These are phyloP conservation scores for Volucella inanis DNA, from an alignment of 2,888 invertebrate species.

Conservation along the genomic window DNA sequence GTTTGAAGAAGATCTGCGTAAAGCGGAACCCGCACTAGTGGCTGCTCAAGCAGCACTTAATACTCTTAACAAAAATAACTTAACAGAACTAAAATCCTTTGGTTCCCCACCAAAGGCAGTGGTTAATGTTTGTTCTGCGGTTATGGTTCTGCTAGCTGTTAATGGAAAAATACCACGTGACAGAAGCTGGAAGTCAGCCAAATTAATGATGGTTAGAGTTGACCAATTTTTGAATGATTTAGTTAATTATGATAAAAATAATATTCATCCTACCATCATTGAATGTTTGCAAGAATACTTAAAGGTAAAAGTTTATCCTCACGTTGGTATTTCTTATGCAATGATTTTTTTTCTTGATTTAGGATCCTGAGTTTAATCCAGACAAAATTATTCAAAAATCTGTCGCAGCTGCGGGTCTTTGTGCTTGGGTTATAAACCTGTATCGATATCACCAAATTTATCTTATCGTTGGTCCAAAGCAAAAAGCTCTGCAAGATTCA, in stretches of 20 bases:
- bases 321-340: not conserved
- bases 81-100: slow-evolving; percentile 97
- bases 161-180: slow-evolving; percentile 95
- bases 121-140: slow-evolving; percentile 93
- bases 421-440: slow-evolving; percentile 97
- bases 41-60: slow-evolving; percentile 92
- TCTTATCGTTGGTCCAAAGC: slow-evolving; percentile 96
- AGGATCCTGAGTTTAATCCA: slow-evolving; percentile 91
- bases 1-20: slow-evolving; percentile 94
- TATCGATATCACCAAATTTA: slow-evolving; percentile 95
- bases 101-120: slow-evolving; percentile 96
- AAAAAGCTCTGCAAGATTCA: slow-evolving; percentile 93
- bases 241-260: slow-evolving; percentile 95
- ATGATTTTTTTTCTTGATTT: not conserved
- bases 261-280: slow-evolving; percentile 93
- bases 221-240: slow-evolving; percentile 94
- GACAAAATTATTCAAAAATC: slow-evolving; percentile 94
- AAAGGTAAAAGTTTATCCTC: slow-evolving; percentile 75
- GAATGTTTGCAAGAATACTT: slow-evolving; percentile 86
- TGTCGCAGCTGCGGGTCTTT: slow-evolving; percentile 95
- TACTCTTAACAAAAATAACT: slow-evolving; percentile 96
- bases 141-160: slow-evolving; percentile 91
- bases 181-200: slow-evolving; percentile 96
- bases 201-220: slow-evolving; percentile 94
- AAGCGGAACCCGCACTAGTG: slow-evolving; percentile 95